A percentile compares a stretch with the other conserved stretches of the same genome.
These are phyloP conservation scores for Amblyopsis rosae DNA, from an alignment of 2,113 vertebrate species.

Conservation along the genomic window DNA sequence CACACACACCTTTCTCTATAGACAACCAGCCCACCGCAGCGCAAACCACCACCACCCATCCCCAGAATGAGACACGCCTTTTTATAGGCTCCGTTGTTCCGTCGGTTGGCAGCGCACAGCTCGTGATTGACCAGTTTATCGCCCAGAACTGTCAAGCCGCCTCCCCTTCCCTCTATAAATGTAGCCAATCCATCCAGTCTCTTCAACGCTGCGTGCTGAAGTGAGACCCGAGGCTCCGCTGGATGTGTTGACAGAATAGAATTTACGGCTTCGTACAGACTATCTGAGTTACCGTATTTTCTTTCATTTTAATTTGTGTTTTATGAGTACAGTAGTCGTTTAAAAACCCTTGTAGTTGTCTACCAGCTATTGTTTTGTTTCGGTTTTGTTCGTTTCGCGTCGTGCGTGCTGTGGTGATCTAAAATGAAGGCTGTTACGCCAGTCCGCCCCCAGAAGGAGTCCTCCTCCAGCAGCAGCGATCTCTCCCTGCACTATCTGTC, in stretches of 20 bases:
- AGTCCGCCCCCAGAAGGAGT: conserved; percentile 83
- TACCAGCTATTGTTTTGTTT: conserved; percentile 25
- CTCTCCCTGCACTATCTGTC: conserved; percentile 87
- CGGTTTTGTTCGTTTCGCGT: conserved; percentile 22
- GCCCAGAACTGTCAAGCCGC: conserved; percentile 72
- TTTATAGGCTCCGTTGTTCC: conserved; percentile 63
- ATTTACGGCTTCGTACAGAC: conserved; percentile 26
- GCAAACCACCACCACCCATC: conserved; percentile 45
- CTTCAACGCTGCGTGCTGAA: conserved; percentile 58
- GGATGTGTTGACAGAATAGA: conserved; percentile 67
- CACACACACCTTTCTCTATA: conserved; percentile 26
- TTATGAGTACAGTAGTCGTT: conserved; percentile 8
- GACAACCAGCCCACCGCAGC: conserved; percentile 52
- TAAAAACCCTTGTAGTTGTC: conserved; percentile 10
- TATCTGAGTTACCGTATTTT: conserved; percentile 18
- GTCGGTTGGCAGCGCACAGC: conserved; percentile 69
- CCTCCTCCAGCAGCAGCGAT: conserved; percentile 80
- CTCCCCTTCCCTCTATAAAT: conserved; percentile 80
- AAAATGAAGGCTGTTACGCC: conserved; percentile 94
- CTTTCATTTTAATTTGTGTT: conserved; percentile 13
- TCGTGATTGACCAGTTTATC: conserved; percentile 76
- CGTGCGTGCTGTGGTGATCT: conserved; percentile 43
- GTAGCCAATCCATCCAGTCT: conserved; percentile 61
- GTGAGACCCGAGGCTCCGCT: conserved; percentile 41
- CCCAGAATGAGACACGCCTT: conserved; percentile 67